Conservation (phyloP, 2,797 vertebrate genomes). For the Cichlasoma orientale region DNA sequence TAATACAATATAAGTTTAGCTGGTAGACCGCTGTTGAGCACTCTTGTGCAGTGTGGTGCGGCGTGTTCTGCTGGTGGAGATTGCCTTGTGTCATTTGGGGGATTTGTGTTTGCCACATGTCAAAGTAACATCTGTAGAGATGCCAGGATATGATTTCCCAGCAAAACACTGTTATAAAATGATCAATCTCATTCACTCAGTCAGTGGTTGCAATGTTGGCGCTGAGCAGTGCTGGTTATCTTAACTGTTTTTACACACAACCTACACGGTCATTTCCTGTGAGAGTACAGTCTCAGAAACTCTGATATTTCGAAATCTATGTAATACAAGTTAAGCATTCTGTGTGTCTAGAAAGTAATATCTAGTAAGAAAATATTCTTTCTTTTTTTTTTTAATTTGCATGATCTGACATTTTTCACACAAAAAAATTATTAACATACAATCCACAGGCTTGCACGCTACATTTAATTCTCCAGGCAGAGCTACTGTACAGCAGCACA, state of each 20-base stretch:
- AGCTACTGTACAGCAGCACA: conserved; percentile 40
- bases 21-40: background rate
- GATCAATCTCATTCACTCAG: background rate
- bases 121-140: background rate
- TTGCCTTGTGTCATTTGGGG: background rate
- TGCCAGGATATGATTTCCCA: background rate
- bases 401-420: background rate
- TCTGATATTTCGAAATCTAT: background rate
- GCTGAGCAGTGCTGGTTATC: background rate
- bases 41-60: too few species aligned
- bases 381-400: background rate
- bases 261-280: background rate
- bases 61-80: background rate
- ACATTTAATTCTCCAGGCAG: conserved; percentile 23
- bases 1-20: background rate
- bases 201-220: background rate
- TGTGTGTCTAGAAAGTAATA: background rate
- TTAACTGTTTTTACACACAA: background rate
- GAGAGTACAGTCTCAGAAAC: background rate
- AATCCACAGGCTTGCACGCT: conserved; percentile 1
- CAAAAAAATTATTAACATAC: background rate
- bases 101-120: background rate
- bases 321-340: background rate
- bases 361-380: background rate
- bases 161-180: background rate